These are phyloP conservation scores for Oncorhynchus tshawytscha DNA, from an alignment of 2,113 vertebrate species.

Conservation along the genomic window DNA sequence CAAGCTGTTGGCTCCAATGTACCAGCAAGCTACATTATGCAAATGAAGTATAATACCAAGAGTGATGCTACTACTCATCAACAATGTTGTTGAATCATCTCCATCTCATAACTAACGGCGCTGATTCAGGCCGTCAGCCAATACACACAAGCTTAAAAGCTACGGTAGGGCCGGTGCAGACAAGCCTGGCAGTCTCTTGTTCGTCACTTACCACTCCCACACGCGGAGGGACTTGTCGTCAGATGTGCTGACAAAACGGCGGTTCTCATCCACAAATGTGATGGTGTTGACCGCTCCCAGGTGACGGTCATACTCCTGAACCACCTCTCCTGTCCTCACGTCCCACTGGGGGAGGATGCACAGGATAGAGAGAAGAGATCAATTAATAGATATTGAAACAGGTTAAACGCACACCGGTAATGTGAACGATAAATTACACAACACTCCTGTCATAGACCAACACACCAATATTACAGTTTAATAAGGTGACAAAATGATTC, in stretches of 20 bases:
- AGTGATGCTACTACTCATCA: neutral
- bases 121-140: too few relatives aligned
- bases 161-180: neutral
- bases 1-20: neutral
- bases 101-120: too few relatives aligned
- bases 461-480: too few relatives aligned
- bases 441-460: too few relatives aligned
- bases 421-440: too few relatives aligned
- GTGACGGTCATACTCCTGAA: constrained; percentile 96
- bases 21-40: neutral
- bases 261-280: constrained; percentile 98
- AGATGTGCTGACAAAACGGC: constrained; percentile 96
- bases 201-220: constrained; percentile 94
- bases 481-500: too few relatives aligned
- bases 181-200: neutral
- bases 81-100: neutral
- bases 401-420: neutral
- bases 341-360: constrained; percentile 85
- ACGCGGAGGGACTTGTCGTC: constrained; percentile 97
- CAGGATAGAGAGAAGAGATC: neutral
- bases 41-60: neutral
- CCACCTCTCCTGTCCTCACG: constrained; percentile 92
- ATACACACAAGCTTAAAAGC: too few relatives aligned
- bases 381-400: too few relatives aligned
- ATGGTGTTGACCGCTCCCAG: constrained; percentile 98